Evolutionary conservation across 2,797 vertebrate species (phyloP), one percentile per base, ranked within the genome.

Genomic region (Cirrhinus molitorella): DNA sequence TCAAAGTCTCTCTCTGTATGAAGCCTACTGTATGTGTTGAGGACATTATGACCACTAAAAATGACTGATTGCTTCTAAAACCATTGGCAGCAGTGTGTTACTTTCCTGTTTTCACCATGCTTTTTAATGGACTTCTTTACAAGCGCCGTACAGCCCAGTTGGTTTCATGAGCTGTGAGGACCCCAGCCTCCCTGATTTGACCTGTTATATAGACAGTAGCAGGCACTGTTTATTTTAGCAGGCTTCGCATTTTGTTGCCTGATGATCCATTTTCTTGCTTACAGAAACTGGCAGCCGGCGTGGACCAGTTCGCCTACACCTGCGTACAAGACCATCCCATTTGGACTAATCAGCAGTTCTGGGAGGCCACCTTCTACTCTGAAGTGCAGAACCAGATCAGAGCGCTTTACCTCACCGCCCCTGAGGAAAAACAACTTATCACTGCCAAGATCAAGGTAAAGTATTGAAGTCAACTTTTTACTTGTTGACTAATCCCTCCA

Each of bases 301-400:
- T 99, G 86, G 98, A 96, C 94, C 98, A 99, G 91, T 99, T 98
- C 94, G 98, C 97, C 74, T 99, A 99, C 90, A 98, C 97, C 40
- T 99, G 98, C 91, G 95, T 99, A 5, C 98, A 99, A 89, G 98
- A 99, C 87, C 98, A 99, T 92, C 95, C 97, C 55, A 96, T 99
- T 86, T 99, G 98, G 98, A 96, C 97, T 85, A 99, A 96, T 92
- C 97, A 98, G 85, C 97, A 99, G 85, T 99, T 99, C 88, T 99
- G 98, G 98, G 98, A 99, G 91, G 96, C 97, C 82, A 98, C 97
- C 3, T 99, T 99, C 93, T 99, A 99, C 78, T 97, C 95, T 65
- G 97, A 97, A 0, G 98, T 98, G 49, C 98, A 99, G 88, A 94
- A 95, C 88, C 98, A 99, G 92, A 98, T 99, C 91, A 93, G 98